A percentile compares a stretch with the other conserved stretches of the same genome.
Conservation (phyloP, 2,888 invertebrate species). For the Agonopterix alstromeriana region DNA sequence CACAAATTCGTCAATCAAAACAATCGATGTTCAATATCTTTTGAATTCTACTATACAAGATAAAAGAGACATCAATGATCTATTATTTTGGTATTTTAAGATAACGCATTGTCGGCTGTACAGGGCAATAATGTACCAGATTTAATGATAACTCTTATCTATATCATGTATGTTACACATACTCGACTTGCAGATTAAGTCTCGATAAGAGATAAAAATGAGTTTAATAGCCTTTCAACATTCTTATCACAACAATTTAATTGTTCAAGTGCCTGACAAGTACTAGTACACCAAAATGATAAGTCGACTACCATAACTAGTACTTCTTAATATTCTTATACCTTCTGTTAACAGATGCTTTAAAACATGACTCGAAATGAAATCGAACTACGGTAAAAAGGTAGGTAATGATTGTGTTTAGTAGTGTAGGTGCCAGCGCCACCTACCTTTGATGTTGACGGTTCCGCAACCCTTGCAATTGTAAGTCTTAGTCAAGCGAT, state of each 20-base stretch:
- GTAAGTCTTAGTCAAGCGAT: conserved; percentile 56
- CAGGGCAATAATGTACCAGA: conserved; percentile 44
- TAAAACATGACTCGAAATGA: conserved; percentile 8
- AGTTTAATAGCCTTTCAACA: conserved; percentile 58
- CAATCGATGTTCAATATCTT: conserved; percentile 26
- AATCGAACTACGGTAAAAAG: conserved; percentile 19
- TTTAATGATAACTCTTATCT: conserved; percentile 61
- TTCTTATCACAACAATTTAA: conserved; percentile 18
- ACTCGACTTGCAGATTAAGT: conserved; percentile 47
- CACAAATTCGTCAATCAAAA: conserved; percentile 50
- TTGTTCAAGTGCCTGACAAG: background rate
- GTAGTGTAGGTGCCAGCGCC: conserved; percentile 58
- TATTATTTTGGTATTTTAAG: conserved; percentile 32
- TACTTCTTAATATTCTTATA: no score
- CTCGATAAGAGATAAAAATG: conserved; percentile 55
- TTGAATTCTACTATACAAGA: conserved; percentile 37
- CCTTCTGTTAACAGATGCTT: no score
- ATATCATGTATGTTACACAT: conserved; percentile 50
- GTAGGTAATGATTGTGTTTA: conserved; percentile 43
- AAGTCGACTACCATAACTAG: no score
- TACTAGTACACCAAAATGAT: no score
- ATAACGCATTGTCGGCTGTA: conserved; percentile 25
- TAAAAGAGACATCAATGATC: conserved; percentile 44
- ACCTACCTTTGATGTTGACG: conserved; percentile 44
- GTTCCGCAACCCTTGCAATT: conserved; percentile 63